Base-by-base conservation (phyloP, 2,113 vertebrate species). In the Tenrec ecaudatus region DNA sequence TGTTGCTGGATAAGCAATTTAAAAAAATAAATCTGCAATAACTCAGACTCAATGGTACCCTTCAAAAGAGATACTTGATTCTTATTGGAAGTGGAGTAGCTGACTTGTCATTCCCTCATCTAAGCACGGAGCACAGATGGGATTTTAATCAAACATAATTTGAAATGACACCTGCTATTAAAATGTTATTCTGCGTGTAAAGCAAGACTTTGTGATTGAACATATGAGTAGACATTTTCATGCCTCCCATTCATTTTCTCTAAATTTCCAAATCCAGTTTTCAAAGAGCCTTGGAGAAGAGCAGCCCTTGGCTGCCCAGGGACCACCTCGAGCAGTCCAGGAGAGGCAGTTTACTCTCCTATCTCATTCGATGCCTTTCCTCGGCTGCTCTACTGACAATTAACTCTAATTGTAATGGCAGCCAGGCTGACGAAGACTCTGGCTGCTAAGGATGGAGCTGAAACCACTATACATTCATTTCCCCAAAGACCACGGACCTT, bases 351-450 rank as follows among this genome's bases (percentile, higher is more conserved):
- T 93, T 84, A 58, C 73, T 73, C 69, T 94, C 85, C 53, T 73
- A 86, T 91, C 60, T 86, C 43, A 69, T 93, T 93, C 93, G 95
- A 40, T 92, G 80, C 82, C 76, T 84, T 43, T 90, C 92, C 86
- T 80, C 14, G 0, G 76, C 62, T 92, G 90, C 77, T 69, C 53
- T 76, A 27, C n/a, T 82, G 89, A 90, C 89, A 95, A 94, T 97
- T 94, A 96, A 88, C 93, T 95, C 85, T 94, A 94, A 96, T 88
- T 94, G 94, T 76, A 93, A 93, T 71, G 90, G 94, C 87, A 96
- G 89, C 62, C 75, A 90, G 64, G 69, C 47, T 96, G 92, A 96
- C 90, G 92, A 86, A 85, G 85, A 92, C 69, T 69, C 58, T 62
- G 62, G 88, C 89, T 91, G 77, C 86, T 84, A 91, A 69, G 36